A percentile compares a stretch with the other conserved stretches of the same genome.
phyloP scores from a whole-genome alignment of 2,797 vertebrate genomes.

The Dendrocincla fuliginosa region DNA sequence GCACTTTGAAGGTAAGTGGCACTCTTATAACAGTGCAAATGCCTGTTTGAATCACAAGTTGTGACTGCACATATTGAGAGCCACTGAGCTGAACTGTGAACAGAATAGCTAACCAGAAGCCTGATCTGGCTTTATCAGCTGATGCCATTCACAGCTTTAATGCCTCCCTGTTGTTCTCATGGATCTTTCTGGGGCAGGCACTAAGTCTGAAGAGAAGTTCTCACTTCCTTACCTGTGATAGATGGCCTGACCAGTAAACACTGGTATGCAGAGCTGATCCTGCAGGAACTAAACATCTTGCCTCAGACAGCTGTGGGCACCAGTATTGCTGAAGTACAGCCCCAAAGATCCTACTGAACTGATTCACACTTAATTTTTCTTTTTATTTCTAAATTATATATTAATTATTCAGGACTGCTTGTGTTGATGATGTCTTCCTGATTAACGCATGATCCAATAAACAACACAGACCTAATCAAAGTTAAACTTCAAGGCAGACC shows the following conservation, averaged over 20 bases:
- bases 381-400: not conserved
- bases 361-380: not conserved
- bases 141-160: not conserved
- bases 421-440: not conserved
- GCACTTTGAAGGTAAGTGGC: not conserved
- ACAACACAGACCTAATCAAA: not conserved
- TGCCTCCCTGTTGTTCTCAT: not conserved
- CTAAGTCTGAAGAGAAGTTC: not conserved
- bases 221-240: rapidly evolving
- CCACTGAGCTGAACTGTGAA: not conserved
- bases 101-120: not conserved
- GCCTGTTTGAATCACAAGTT: not conserved
- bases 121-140: not conserved
- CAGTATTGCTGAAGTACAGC: not conserved
- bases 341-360: not conserved
- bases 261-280: rapidly evolving
- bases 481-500: not conserved
- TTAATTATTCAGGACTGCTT: not conserved
- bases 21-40: not conserved
- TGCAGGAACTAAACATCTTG: not conserved
- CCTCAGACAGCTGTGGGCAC: not conserved
- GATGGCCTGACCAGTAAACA: not conserved
- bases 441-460: not conserved
- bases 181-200: not conserved
- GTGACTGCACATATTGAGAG: not conserved